Evolutionary conservation across 2,113 vertebrate genomes (phyloP), one percentile per base, ranked within the genome.

Genomic region (Agapornis roseicollis): DNA sequence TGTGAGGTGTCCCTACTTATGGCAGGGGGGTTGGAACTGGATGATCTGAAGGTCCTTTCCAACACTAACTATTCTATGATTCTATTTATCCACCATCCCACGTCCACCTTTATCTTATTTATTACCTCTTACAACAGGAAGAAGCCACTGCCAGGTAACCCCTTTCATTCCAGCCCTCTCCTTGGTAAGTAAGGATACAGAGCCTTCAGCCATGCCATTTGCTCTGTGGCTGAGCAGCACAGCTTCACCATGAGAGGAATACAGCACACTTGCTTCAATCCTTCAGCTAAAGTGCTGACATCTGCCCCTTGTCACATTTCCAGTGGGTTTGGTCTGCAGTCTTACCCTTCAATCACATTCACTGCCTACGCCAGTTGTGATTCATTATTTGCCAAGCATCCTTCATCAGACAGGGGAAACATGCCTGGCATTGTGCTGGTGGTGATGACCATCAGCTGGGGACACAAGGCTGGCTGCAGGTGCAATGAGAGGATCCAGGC

Each of bases 291-390:
- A 90, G 70, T 20, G 70, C 29, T 68, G 65, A 65, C 66, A 72
- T 16, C 70, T 24, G 64, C 60, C 84, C 74, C n/a, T 22, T 5
- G 14, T 2, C 16, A 1, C 0, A 7, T 35, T 85, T 44, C 63
- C 63, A 4, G 1, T 10, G 28, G 47, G 52, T 37, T 35, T 18
- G 25, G 31, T 18, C 37, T 37, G 29, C 58, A 31, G 24, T 19
- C 83, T 41, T 41, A 33, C 33, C 79, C 47, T 55, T 29, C 44
- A 72, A 63, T 55, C 52, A 1, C 1, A 10, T 12, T 23, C 41
- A 23, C 44, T 0, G 0, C 7, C 0, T 5, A 3, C 27, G 11
- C 11, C 37, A 24, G 24, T 3, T 24, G 4, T 41, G 52, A 28
- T 6, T 55, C 15, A 1, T 19, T 37, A 17, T 23, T 42, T 35